A percentile compares a stretch with the other conserved stretches of the same genome.
Conservation (phyloP, 2,113 vertebrate genomes). For the Psittacula cyanocephala region DNA sequence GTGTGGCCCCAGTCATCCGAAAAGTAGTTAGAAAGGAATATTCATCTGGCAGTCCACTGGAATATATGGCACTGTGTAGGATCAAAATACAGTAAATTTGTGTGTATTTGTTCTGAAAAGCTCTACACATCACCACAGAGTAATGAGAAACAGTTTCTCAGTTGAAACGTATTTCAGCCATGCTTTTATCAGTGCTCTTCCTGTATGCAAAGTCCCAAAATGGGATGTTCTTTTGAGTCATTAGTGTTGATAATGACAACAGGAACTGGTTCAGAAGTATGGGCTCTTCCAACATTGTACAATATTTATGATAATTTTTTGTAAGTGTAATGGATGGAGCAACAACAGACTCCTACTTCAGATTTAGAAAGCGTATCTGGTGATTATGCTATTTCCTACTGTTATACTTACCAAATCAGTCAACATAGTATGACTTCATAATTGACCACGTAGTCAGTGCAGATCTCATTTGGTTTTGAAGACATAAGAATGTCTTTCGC, state of each 20-base stretch:
- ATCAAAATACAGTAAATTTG: slow-evolving; percentile 32
- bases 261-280: not conserved
- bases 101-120: not conserved
- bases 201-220: not conserved
- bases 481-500: not conserved
- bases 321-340: not conserved
- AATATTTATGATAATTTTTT: not conserved
- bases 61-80: slow-evolving; percentile 81
- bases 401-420: not conserved
- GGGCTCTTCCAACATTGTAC: not conserved
- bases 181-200: not conserved
- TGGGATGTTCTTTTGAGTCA: not conserved
- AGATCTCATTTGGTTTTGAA: not conserved
- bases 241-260: not conserved
- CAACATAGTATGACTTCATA: not conserved
- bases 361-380: not conserved
- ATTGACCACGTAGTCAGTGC: not conserved
- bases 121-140: not conserved
- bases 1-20: slow-evolving; percentile 83
- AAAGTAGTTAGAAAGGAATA: slow-evolving; percentile 86
- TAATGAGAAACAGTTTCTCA: not conserved
- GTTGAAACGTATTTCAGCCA: not conserved
- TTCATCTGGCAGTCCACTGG: slow-evolving; percentile 83
- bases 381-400: not conserved
- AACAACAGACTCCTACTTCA: not conserved